These are phyloP conservation scores for Acanthurus lineatus DNA, from an alignment of 2,797 vertebrate genomes.

Conservation along the genomic window DNA sequence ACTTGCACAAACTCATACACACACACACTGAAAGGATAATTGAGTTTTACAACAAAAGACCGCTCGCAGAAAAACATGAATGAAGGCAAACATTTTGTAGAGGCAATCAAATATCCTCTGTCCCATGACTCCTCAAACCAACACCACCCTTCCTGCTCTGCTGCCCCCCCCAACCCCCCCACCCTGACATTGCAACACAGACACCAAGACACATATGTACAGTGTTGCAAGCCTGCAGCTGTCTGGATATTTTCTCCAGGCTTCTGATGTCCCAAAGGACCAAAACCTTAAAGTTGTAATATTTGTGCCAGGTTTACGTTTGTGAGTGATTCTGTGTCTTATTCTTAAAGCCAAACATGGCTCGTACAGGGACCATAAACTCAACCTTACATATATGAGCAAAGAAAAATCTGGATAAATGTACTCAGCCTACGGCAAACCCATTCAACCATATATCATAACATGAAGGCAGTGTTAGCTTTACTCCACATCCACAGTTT, in stretches of 20 bases:
- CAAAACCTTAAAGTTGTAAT: not conserved
- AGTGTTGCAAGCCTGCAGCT: constrained; percentile 46
- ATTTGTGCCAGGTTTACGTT: not conserved
- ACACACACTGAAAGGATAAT: not conserved
- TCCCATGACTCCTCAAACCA: not conserved
- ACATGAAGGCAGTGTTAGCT: not conserved
- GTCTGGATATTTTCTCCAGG: constrained; percentile 21
- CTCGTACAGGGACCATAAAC: not conserved
- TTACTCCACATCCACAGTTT: not conserved
- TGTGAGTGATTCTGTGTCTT: constrained; percentile 4
- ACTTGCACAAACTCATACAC: not conserved
- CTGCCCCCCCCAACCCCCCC: no score
- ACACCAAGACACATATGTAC: not conserved
- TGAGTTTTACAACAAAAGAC: not conserved
- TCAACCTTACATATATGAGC: not conserved
- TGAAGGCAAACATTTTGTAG: not conserved
- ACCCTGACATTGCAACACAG: constrained; percentile 11
- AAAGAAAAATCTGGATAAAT: not conserved
- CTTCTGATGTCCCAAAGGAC: constrained; percentile 29
- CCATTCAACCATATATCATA: not conserved
- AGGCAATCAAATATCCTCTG: not conserved
- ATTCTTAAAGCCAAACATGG: not conserved
- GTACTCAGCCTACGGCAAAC: not conserved
- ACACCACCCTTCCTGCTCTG: not conserved
- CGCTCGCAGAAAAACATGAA: not conserved